Evolutionary conservation across 2,797 vertebrate genomes (phyloP).

Genomic region (Clarias platycephalus): DNA sequence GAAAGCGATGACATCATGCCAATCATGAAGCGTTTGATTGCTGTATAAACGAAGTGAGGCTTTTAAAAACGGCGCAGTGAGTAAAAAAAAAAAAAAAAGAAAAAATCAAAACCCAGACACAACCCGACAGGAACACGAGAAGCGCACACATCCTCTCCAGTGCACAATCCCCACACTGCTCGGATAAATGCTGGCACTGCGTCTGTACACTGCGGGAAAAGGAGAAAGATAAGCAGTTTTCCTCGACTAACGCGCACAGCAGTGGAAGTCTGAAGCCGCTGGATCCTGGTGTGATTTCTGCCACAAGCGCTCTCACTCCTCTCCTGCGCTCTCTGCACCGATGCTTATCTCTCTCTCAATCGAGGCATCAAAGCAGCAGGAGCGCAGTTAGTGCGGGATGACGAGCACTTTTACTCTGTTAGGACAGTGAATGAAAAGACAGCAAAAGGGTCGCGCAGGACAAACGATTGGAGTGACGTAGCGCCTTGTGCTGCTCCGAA

Average conservation of each 20-base stretch:
- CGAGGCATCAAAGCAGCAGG: constrained; percentile 47
- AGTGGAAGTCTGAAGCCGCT: background rate
- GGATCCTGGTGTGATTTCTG: background rate
- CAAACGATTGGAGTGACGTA: constrained; percentile 70
- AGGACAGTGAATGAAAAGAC: background rate
- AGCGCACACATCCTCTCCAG: background rate
- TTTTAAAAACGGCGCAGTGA: constrained; percentile 22
- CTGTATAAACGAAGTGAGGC: constrained; percentile 9
- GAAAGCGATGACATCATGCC: constrained; percentile 56
- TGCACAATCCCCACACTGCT: background rate
- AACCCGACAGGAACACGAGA: background rate
- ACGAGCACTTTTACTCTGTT: constrained; percentile 10
- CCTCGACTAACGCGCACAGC: constrained; percentile 5
- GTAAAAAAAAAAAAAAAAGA: background rate
- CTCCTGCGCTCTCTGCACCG: background rate
- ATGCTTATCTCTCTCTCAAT: constrained; percentile 13
- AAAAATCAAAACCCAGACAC: background rate
- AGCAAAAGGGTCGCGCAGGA: constrained; percentile 52
- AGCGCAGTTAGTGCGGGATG: constrained; percentile 18
- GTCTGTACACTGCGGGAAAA: constrained; percentile 73
- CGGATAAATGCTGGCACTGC: constrained; percentile 66
- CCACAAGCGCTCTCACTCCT: background rate
- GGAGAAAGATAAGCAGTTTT: constrained; percentile 36
- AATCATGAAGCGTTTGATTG: constrained; percentile 25
- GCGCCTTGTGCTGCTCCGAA: constrained; percentile 66